These are phyloP conservation scores for Drosophila multiciliata DNA, from an alignment of 2,888 invertebrate species.

Conservation along the genomic window DNA sequence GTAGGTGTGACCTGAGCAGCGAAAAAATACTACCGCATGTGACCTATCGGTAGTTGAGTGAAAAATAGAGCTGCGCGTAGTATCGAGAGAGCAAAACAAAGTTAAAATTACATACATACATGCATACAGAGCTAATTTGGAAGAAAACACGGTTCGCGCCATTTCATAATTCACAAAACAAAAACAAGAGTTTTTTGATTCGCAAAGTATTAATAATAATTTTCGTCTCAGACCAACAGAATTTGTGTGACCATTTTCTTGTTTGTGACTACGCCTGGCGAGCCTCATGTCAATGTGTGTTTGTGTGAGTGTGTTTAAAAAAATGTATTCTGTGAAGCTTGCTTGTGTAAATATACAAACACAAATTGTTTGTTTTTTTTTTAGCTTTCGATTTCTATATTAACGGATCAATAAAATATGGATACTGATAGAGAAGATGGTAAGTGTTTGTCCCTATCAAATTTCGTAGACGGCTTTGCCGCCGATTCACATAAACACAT, in stretches of 20 bases:
- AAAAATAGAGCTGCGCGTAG: constrained; percentile 24
- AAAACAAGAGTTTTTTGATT: constrained; percentile 21
- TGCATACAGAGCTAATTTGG: constrained; percentile 40
- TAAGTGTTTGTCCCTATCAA: constrained; percentile 21
- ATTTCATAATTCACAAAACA: constrained; percentile 22
- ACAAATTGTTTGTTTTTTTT: constrained; percentile 28
- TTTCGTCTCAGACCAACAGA: constrained; percentile 1
- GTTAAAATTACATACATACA: constrained; percentile 40
- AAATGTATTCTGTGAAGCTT: constrained; percentile 28
- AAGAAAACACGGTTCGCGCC: constrained; percentile 53
- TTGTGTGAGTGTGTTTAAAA: constrained; percentile 5
- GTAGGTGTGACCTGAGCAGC: constrained; percentile 16
- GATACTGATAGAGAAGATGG: constrained; percentile 50
- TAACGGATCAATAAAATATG: constrained; percentile 27
- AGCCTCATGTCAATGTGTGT: constrained; percentile 16
- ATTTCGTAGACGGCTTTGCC: constrained; percentile 6
- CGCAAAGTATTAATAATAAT: not conserved
- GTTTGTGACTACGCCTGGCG: constrained; percentile 21
- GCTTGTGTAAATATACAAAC: constrained; percentile 37
- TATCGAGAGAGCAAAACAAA: constrained; percentile 45
- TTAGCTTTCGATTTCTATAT: constrained; percentile 4
- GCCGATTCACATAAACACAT: not conserved
- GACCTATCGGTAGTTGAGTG: constrained; percentile 21
- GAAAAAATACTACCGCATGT: not conserved
- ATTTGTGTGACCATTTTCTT: constrained; percentile 16